Conservation (phyloP, 1,140 invertebrate species). For the Sinella curviseta region DNA sequence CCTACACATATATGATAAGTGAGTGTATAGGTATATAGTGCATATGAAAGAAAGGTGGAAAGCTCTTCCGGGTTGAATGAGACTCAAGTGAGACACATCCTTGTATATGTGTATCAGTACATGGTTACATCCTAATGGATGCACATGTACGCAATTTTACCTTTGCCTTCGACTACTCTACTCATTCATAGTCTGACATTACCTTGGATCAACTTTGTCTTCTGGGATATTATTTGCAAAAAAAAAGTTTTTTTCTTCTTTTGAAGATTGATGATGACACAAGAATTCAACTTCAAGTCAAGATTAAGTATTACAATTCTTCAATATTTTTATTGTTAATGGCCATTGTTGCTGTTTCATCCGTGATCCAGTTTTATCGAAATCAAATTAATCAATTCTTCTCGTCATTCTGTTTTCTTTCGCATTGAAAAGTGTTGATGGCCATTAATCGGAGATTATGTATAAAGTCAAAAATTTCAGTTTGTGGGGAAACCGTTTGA, state of each 20-base stretch:
- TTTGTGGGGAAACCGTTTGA: constrained; percentile 8
- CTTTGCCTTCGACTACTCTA: not conserved
- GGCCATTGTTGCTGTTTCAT: not conserved
- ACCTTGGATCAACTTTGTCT: not conserved
- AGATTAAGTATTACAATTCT: too few relatives aligned
- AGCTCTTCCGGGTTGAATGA: constrained; percentile 25
- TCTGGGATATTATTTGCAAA: not conserved
- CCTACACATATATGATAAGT: not conserved
- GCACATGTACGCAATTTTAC: constrained; percentile 15
- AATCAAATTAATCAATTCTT: not conserved
- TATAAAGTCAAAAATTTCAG: constrained; percentile 9
- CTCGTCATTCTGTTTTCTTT: not conserved
- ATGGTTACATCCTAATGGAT: constrained; percentile 23
- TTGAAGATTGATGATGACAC: not conserved
- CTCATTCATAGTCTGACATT: constrained; percentile 20
- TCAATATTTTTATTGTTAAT: not conserved
- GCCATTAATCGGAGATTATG: not conserved
- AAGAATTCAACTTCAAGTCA: not conserved
- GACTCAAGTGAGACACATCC: constrained; percentile 23
- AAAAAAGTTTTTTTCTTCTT: not conserved
- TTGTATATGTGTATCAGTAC: constrained; percentile 25
- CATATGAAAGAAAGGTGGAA: not conserved
- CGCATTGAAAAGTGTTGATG: not conserved
- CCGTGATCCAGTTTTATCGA: not conserved
- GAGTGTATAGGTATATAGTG: not conserved